These are phyloP conservation scores for Osmoderma eremita DNA, from an alignment of 2,888 invertebrate species.

Conservation along the genomic window DNA sequence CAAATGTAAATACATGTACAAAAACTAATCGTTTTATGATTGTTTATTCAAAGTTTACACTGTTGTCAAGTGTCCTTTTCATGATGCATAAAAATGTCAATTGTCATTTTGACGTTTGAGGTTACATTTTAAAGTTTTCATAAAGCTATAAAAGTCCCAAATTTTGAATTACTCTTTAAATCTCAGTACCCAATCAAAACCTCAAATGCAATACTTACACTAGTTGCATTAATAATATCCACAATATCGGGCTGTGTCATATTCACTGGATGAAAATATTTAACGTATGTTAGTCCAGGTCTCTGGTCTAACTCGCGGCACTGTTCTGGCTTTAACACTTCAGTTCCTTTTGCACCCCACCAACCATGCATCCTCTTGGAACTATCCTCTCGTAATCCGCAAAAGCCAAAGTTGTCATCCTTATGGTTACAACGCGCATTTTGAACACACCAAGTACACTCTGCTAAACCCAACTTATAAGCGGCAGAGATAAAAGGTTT, in stretches of 20 bases:
- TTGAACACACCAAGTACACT: constrained; percentile 94
- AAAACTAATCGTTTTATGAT: too few species aligned
- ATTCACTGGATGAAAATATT: constrained; percentile 89
- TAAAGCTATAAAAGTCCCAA: too few species aligned
- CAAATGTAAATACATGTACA: too few species aligned
- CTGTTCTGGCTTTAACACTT: constrained; percentile 71
- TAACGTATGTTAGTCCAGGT: constrained; percentile 88
- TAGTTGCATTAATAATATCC: constrained; percentile 85
- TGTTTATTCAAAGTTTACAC: too few species aligned
- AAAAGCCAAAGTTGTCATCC: constrained; percentile 84
- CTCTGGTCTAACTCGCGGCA: constrained; percentile 83
- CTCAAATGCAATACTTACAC: constrained; percentile 62
- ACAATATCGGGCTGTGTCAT: constrained; percentile 90
- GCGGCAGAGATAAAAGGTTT: constrained; percentile 71
- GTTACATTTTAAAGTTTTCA: too few species aligned
- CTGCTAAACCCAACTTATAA: constrained; percentile 79
- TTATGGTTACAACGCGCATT: constrained; percentile 90
- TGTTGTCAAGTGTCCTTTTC: too few species aligned
- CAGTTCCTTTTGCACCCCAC: constrained; percentile 87
- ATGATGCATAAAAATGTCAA: too few species aligned
- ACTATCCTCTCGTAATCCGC: constrained; percentile 80
- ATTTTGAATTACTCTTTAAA: too few species aligned
- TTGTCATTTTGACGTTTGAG: too few species aligned
- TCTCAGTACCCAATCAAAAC: too few species aligned
- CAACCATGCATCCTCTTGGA: constrained; percentile 85